Conservation (phyloP, 1,140 invertebrate species). For the Drosophila auraria region DNA sequence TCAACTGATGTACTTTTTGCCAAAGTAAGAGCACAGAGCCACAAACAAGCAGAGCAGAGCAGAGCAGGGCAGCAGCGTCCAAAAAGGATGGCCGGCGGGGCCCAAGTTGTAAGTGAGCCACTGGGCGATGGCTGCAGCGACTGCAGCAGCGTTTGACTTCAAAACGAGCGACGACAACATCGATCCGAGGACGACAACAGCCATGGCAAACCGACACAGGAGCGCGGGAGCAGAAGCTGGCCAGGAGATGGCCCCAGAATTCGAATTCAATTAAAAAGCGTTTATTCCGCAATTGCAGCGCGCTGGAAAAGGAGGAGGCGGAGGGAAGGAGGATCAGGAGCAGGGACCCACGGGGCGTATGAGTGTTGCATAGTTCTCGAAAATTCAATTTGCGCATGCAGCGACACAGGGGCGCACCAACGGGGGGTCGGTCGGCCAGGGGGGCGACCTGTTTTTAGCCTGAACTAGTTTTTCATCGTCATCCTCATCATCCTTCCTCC, state of each 20-base stretch:
- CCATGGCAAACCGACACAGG: constrained; percentile 31
- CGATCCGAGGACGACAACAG: constrained; percentile 70
- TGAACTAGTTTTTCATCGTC: constrained; percentile 71
- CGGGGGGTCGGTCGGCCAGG: constrained; percentile 4
- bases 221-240: constrained; percentile 1
- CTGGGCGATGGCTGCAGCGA: constrained; percentile 57
- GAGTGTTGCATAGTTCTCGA: constrained; percentile 81
- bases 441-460: constrained; percentile 41
- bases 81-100: constrained; percentile 72
- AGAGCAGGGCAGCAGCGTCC: constrained; percentile 22
- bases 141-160: constrained; percentile 36
- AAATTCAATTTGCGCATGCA: constrained; percentile 76
- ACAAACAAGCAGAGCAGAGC: constrained; percentile 42
- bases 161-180: constrained; percentile 66
- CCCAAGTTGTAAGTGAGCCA: constrained; percentile 77
- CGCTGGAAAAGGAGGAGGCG: background rate
- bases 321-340: background rate
- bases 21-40: constrained; percentile 8
- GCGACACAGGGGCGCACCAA: constrained; percentile 16
- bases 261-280: constrained; percentile 83
- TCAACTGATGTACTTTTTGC: constrained; percentile 20
- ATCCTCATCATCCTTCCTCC: constrained; percentile 21
- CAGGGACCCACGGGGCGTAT: constrained; percentile 76
- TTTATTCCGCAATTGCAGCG: constrained; percentile 77
- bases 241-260: constrained; percentile 57